Evolutionary conservation across 2,888 invertebrate genomes (phyloP), one percentile per base, ranked within the genome.

Genomic region (Coleophora flavipennella): DNA sequence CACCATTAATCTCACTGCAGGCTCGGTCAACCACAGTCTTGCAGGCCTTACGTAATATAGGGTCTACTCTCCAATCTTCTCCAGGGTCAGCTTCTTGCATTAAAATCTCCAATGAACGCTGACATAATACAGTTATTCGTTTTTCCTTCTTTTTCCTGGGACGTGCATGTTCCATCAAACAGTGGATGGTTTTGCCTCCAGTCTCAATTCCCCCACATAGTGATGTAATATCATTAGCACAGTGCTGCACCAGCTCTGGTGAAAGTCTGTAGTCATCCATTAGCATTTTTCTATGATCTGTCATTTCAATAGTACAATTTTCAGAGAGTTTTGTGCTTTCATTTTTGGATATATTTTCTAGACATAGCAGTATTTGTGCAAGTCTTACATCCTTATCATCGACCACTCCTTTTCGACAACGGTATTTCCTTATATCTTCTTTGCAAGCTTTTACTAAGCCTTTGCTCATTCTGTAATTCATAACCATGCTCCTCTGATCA

Each of bases 31-130:
- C 96, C 7, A 97, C 94, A 1, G 92, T 89, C 55, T 91, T 90
- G 65, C 98, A 98, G 1, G 95, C 93, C 64, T 92, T 91, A 36
- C 92, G 88, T 37, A 98, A 77, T 31, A 96, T 91, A 1, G 95
- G 95, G 80, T 99, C 99, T 0, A 98, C 94, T 53, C 94, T 89
- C 94, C 97, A 97, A 76, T 98, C 96, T 75, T 95, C 95, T 1
- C 94, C 97, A n/a, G 91, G 92, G 73, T 99, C 97, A 4, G 95
- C 91, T 57, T 94, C 91, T 75, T 93, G 92, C 2, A 98, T 85
- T 33, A 98, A 76, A 29, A 86, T 81, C 73, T 95, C 94, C 44
- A 98, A 71, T 38, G 94, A 92, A 63, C 91, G 88, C 65, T 91
- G 90, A 59, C 96, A 96, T 36, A 85, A 78, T 12, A 87, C 67